Evolutionary conservation across 2,888 invertebrate species (phyloP), one percentile per base, ranked within the genome.

Genomic region (Tigriopus californicus): DNA sequence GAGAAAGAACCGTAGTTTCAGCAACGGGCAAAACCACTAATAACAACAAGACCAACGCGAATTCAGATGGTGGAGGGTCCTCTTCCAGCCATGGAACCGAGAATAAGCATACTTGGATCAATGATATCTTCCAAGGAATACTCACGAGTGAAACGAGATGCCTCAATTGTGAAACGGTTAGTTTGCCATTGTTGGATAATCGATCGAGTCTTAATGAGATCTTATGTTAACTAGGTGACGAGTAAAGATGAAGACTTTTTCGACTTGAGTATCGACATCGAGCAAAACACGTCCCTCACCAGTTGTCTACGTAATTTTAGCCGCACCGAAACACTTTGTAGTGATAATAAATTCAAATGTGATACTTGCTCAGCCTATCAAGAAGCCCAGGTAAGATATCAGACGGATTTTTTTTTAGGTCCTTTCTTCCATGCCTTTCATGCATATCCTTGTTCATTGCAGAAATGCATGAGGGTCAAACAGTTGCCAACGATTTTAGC

Each of bases 181-280:
- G 72, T 33, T 33, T n/a, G n/a, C n/a, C n/a, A n/a, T n/a, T n/a
- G n/a, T n/a, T n/a, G n/a, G n/a, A n/a, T n/a, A n/a, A n/a, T n/a
- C n/a, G n/a, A n/a, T n/a, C n/a, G n/a, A n/a, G n/a, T n/a, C n/a
- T n/a, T n/a, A n/a, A n/a, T n/a, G n/a, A n/a, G n/a, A n/a, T n/a
- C n/a, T n/a, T n/a, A n/a, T n/a, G n/a, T n/a, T 33, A 33, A 33
- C 33, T 64, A 79, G 78, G 76, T 79, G 51, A 94, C 95, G 76
- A 92, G 91, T 74, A 98, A 97, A 75, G 97, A 98, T 74, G 98
- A 98, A 73, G 92, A 98, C 71, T 99, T 98, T 74, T 86, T 98
- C 69, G 98, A 98, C 66, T 47, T 42, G 56, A 58, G 47, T 13
- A 55, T 63, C 20, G 56, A 63, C 60, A 61, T 64, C 22, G 61